Evolutionary conservation across 2,797 vertebrate genomes (phyloP).

Genomic region (Melanotaenia boesemani): DNA sequence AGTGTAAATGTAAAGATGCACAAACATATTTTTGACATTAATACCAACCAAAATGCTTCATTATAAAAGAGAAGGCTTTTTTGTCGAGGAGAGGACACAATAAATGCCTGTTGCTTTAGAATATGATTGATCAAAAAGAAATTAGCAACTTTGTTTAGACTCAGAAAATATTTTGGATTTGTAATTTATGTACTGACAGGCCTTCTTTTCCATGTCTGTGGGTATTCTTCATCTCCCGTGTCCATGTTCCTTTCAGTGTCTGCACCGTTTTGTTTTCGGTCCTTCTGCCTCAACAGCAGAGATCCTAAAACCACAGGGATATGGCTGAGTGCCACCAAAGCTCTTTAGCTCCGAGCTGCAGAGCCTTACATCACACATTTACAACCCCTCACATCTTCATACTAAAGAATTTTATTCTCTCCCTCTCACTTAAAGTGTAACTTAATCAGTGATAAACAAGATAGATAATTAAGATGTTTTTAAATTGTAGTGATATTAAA

Average conservation of each 20-base stretch:
- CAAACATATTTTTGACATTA: background rate
- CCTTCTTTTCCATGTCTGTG: conserved; percentile 29
- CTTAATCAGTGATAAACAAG: background rate
- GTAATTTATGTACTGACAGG: conserved; percentile 18
- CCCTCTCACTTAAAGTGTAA: conserved; percentile 32
- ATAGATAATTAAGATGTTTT: conserved; percentile 7
- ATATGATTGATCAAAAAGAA: too few species aligned
- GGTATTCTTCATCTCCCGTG: conserved; percentile 30
- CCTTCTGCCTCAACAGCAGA: conserved; percentile 55
- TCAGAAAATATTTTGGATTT: background rate
- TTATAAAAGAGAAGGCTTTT: conserved; percentile 7
- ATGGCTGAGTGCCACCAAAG: conserved; percentile 69
- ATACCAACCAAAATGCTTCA: background rate
- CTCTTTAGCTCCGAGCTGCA: conserved; percentile 65
- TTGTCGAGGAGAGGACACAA: background rate
- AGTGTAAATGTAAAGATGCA: background rate
- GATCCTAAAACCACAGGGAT: conserved; percentile 68
- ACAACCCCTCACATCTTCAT: conserved; percentile 49
- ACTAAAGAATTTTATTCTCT: conserved; percentile 62
- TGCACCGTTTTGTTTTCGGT: conserved; percentile 60
- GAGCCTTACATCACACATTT: conserved; percentile 67
- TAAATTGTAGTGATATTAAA: conserved; percentile 23
- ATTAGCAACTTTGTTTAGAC: background rate
- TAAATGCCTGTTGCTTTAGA: background rate
- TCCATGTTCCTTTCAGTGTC: conserved; percentile 48